Evolutionary conservation across 2,113 vertebrate species (phyloP).

Genomic region (Chrysochloris asiatica): DNA sequence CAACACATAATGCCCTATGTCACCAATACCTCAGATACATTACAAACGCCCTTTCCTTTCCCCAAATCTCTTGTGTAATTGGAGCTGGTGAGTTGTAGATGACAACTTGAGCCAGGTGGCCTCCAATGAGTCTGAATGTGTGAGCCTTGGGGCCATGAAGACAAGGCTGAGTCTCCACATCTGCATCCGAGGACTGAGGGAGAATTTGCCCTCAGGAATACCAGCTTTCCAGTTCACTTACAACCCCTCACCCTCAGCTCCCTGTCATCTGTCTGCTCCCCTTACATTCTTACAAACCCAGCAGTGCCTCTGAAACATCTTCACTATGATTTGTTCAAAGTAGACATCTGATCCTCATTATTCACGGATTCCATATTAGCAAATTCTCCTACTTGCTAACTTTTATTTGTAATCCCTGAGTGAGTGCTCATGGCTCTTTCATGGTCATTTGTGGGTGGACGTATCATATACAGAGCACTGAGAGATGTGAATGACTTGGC

Average conservation of each 20-base stretch:
- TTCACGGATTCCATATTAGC: neutral
- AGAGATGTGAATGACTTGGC: neutral
- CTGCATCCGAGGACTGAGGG: neutral
- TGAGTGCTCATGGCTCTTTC: neutral
- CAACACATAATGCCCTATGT: too few species aligned
- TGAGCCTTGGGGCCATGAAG: rapidly evolving
- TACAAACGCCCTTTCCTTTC: neutral
- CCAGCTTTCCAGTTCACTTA: neutral
- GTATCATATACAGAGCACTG: neutral
- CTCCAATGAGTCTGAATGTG: too few species aligned
- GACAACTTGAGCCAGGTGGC: too few species aligned
- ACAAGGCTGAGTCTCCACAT: neutral
- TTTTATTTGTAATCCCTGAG: neutral
- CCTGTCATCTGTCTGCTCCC: neutral
- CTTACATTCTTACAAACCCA: neutral
- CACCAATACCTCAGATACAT: too few species aligned
- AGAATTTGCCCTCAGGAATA: neutral
- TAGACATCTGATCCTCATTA: neutral
- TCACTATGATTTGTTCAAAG: neutral
- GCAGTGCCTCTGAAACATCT: neutral
- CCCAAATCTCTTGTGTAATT: neutral
- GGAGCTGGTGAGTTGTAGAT: neutral
- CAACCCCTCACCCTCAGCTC: neutral
- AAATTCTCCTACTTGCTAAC: neutral
- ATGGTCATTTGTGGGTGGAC: neutral